phyloP scores from a whole-genome alignment of 2,797 vertebrate species.

The Knipowitschia caucasica region DNA sequence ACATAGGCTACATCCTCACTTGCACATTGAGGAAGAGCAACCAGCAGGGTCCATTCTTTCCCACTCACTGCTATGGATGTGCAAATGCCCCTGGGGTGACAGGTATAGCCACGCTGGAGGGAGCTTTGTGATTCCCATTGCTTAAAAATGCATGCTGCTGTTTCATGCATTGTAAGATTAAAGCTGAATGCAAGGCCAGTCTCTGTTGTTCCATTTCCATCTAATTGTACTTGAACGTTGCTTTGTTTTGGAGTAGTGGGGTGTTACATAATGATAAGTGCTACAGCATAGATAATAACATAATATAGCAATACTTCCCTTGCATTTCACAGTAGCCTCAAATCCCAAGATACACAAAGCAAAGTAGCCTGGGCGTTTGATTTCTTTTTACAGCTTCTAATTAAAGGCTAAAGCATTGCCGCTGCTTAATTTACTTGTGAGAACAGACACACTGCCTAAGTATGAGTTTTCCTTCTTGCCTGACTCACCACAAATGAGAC shows the following conservation, averaged over 20 bases:
- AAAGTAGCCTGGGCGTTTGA: slow-evolving; percentile 4
- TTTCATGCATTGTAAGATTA: slow-evolving; percentile 4
- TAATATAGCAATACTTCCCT: neutral
- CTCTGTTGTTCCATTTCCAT: slow-evolving; percentile 11
- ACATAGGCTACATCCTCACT: slow-evolving; percentile 2
- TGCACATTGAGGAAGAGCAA: neutral
- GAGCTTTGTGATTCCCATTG: neutral
- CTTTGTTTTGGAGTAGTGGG: neutral
- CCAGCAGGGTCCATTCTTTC: neutral
- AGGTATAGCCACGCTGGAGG: slow-evolving; percentile 3
- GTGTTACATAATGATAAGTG: neutral
- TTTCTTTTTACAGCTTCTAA: neutral
- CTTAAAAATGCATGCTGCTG: slow-evolving; percentile 27
- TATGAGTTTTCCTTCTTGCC: neutral
- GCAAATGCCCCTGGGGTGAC: slow-evolving; percentile 4
- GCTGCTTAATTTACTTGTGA: neutral
- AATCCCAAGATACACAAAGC: slow-evolving; percentile 1
- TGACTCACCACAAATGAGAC: slow-evolving; percentile 17
- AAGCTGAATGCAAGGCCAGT: slow-evolving; percentile 12
- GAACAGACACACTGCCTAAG: slow-evolving; percentile 4
- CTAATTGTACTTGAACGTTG: slow-evolving; percentile 7
- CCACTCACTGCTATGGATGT: neutral
- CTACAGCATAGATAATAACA: neutral
- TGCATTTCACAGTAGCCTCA: neutral
- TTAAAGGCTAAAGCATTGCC: neutral